Conservation (phyloP, 2,888 invertebrate species). For the Lepidochrysops patricia region DNA sequence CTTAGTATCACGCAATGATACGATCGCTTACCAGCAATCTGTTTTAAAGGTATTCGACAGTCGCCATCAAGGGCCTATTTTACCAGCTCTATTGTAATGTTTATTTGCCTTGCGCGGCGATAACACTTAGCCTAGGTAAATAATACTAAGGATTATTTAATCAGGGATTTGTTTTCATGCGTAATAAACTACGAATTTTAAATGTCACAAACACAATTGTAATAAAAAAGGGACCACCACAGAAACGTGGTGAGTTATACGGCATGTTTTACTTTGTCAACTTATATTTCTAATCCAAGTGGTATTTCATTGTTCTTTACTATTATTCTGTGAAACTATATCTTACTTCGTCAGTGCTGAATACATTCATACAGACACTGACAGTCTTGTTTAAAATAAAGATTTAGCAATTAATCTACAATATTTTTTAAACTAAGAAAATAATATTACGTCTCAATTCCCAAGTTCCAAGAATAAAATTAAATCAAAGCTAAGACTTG, state of each 20-base stretch:
- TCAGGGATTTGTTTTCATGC: slow-evolving; percentile 10
- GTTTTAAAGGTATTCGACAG: not conserved
- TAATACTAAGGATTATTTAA: slow-evolving; percentile 10
- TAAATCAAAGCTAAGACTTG: no score
- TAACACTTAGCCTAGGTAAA: slow-evolving; percentile 6
- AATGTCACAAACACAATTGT: slow-evolving; percentile 16
- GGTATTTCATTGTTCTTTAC: no score
- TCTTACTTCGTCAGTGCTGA: no score
- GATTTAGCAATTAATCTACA: no score
- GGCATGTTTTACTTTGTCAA: slow-evolving; percentile 13
- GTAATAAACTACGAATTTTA: slow-evolving; percentile 12
- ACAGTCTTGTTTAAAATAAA: no score
- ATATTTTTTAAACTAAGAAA: no score
- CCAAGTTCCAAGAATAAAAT: no score
- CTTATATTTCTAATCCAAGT: no score
- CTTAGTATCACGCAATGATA: no score
- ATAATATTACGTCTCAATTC: no score
- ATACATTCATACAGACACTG: no score
- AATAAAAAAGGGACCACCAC: slow-evolving; percentile 26
- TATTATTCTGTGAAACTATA: no score
- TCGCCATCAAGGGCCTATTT: not conserved
- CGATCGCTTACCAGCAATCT: not conserved
- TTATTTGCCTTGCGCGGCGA: slow-evolving; percentile 9
- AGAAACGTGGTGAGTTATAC: slow-evolving; percentile 20
- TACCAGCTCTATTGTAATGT: slow-evolving; percentile 7